A percentile compares a stretch with the other conserved stretches of the same genome.
phyloP scores from a whole-genome alignment of 2,797 vertebrate genomes.

The Squalus acanthias region DNA sequence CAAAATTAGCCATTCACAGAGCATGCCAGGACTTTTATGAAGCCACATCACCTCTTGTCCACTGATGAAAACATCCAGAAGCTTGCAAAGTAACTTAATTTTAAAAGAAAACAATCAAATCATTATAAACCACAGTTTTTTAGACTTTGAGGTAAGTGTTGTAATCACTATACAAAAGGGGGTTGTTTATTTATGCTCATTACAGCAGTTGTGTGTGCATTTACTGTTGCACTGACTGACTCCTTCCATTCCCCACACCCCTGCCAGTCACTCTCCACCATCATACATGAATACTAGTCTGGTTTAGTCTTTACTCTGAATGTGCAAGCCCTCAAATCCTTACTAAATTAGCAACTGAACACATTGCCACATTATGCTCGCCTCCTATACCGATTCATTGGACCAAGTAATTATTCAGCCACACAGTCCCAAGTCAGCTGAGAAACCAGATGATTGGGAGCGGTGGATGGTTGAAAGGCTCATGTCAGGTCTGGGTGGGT shows the following conservation, averaged over 20 bases:
- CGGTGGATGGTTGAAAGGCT: too few species aligned
- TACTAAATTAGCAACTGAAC: not conserved
- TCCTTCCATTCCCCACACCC: too few species aligned
- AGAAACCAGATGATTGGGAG: not conserved
- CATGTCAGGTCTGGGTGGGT: too few species aligned
- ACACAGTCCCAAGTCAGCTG: not conserved
- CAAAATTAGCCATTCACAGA: too few species aligned
- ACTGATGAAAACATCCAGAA: not conserved
- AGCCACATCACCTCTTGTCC: too few species aligned
- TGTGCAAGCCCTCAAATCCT: not conserved
- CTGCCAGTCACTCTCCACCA: too few species aligned
- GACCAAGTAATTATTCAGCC: not conserved
- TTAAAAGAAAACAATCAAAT: not conserved
- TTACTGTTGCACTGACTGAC: too few species aligned
- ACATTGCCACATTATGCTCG: not conserved
- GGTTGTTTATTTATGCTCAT: not conserved
- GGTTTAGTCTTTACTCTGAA: too few species aligned
- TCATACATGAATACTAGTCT: too few species aligned
- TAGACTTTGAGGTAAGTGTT: not conserved
- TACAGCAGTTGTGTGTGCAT: too few species aligned
- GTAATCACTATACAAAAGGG: not conserved
- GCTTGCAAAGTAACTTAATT: not conserved
- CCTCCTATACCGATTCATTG: not conserved
- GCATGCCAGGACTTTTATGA: too few species aligned
- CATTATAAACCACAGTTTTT: not conserved